These are phyloP conservation scores for Tapera naevia DNA, from an alignment of 2,797 vertebrate genomes.

Conservation along the genomic window DNA sequence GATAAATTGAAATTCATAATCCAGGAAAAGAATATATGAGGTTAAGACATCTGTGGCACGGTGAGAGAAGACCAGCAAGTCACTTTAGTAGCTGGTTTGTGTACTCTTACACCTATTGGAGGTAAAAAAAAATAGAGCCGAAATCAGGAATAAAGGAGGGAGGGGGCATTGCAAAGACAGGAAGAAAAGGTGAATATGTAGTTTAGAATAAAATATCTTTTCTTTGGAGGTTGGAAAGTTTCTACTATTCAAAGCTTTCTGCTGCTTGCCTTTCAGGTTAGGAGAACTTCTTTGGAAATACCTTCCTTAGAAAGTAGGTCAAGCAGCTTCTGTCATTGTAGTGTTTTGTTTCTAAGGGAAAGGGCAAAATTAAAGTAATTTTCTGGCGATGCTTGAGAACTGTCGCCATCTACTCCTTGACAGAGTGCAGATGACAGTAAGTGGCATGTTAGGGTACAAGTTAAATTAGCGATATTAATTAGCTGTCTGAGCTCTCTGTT, in stretches of 20 bases:
- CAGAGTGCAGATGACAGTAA: neutral
- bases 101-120: neutral
- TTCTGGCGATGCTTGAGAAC: neutral
- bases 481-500: neutral
- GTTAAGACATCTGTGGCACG: neutral
- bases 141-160: neutral
- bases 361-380: constrained; percentile 2
- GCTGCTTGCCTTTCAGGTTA: neutral
- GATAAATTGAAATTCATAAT: neutral
- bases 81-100: neutral
- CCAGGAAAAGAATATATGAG: neutral
- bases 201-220: neutral
- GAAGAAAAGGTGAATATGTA: neutral
- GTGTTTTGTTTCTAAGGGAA: constrained; percentile 6
- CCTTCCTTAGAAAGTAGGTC: neutral
- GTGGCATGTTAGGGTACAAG: neutral
- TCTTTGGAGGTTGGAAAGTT: neutral
- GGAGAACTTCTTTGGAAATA: neutral
- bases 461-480: constrained; percentile 31
- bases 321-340: neutral
- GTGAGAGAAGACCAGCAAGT: neutral
- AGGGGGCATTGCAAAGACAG: neutral
- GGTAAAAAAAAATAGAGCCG: neutral
- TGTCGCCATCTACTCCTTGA: neutral
- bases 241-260: neutral